A percentile compares a stretch with the other conserved stretches of the same genome.
These are phyloP conservation scores for Glaucidium brasilianum DNA, from an alignment of 2,113 vertebrate species.

Conservation along the genomic window DNA sequence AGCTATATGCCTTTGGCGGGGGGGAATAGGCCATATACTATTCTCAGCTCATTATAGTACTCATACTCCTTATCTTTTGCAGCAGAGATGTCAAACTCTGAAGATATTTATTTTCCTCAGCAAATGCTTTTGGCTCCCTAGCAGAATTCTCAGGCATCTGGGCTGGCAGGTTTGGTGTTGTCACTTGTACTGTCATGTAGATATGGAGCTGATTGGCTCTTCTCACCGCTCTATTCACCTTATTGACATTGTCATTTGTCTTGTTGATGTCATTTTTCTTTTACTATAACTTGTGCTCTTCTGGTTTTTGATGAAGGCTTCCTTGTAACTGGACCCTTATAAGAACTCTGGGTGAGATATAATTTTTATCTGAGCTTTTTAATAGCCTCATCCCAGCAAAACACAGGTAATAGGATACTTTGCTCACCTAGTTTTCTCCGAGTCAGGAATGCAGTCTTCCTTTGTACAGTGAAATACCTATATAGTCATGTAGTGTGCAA, in stretches of 20 bases:
- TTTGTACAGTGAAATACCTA: not conserved
- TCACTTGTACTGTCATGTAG: conserved; percentile 23
- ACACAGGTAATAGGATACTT: not conserved
- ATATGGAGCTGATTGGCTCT: conserved; percentile 24
- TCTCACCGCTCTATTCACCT: not conserved
- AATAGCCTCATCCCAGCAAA: not conserved
- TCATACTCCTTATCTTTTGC: conserved; percentile 24
- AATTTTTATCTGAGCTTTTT: not conserved
- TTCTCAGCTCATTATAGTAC: not conserved
- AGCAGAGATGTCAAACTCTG: conserved; percentile 41
- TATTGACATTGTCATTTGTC: conserved; percentile 12
- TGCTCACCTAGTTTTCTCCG: not conserved
- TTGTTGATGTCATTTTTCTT: not conserved
- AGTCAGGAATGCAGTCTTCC: not conserved
- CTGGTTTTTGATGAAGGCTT: not conserved
- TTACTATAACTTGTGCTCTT: not conserved
- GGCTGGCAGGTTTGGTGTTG: conserved; percentile 20
- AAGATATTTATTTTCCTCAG: conserved; percentile 35
- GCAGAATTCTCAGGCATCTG: conserved; percentile 17
- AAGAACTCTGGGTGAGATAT: not conserved
- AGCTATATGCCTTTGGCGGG: not conserved
- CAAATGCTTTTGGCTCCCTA: not conserved
- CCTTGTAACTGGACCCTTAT: not conserved
- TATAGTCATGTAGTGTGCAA: not conserved
- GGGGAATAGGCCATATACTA: not conserved